Conservation (phyloP, 2,888 invertebrate genomes). For the Ophion obscuratus region DNA sequence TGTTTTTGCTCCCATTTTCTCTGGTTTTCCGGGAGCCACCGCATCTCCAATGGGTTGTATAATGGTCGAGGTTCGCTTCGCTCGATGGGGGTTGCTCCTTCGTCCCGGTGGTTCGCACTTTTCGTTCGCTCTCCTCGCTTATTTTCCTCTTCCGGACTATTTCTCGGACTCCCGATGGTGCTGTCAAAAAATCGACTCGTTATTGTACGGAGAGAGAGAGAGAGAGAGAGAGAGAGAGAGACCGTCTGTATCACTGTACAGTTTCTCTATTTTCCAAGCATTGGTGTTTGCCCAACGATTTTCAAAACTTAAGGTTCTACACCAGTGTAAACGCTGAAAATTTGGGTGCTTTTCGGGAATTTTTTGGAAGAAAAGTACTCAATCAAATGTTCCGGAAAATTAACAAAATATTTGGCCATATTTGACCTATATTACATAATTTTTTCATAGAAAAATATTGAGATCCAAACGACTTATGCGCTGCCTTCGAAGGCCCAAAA, state of each 20-base stretch:
- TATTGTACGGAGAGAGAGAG: slow-evolving; percentile 17
- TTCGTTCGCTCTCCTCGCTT: slow-evolving; percentile 70
- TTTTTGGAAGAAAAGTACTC: no score
- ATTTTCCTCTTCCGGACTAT: slow-evolving; percentile 5
- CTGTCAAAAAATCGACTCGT: slow-evolving; percentile 62
- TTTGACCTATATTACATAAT: no score
- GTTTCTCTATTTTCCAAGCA: neutral
- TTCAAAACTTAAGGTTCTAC: neutral
- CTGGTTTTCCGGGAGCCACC: slow-evolving; percentile 76
- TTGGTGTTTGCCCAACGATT: neutral
- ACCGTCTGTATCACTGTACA: neutral
- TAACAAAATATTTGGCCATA: no score
- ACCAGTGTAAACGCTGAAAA: no score
- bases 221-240: neutral
- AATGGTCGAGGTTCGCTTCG: slow-evolving; percentile 74
- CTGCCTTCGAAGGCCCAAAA: no score
- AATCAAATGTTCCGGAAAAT: no score
- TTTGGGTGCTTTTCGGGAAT: no score
- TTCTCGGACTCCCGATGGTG: slow-evolving; percentile 14
- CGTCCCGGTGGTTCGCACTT: slow-evolving; percentile 70
- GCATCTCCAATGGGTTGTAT: slow-evolving; percentile 68
- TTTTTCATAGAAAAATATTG: no score
- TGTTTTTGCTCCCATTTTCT: slow-evolving; percentile 77
- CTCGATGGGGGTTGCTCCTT: slow-evolving; percentile 69
- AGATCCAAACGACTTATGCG: no score